phyloP scores from a whole-genome alignment of 2,113 vertebrate genomes.

The Nyctibius bracteatus region DNA sequence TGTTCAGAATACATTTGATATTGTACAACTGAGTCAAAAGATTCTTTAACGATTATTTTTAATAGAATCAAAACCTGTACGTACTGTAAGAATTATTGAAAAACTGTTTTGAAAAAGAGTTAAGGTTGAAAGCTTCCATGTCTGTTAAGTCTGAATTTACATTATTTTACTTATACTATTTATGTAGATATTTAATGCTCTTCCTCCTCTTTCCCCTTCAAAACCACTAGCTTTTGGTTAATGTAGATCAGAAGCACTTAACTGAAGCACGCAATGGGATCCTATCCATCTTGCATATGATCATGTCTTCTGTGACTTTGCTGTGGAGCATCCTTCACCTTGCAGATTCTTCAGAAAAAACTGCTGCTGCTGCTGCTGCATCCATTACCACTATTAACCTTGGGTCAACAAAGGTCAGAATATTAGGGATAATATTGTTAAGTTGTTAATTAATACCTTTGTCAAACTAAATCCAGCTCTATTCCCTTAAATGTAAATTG shows the following conservation, averaged over 20 bases:
- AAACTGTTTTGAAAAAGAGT: not conserved
- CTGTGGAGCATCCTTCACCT: constrained; percentile 93
- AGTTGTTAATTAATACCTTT: not conserved
- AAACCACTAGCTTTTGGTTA: constrained; percentile 83
- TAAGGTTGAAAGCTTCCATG: not conserved
- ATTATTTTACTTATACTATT: not conserved
- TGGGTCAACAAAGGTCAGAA: constrained; percentile 92
- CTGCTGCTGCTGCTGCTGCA: constrained; percentile 79
- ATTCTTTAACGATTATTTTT: not conserved
- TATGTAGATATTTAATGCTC: not conserved
- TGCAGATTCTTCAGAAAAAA: constrained; percentile 89
- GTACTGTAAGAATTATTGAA: not conserved
- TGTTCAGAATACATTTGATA: not conserved
- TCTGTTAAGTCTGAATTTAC: not conserved
- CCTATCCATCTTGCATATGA: constrained; percentile 94
- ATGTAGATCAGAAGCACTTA: constrained; percentile 93
- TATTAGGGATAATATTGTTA: not conserved
- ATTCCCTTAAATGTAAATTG: not conserved
- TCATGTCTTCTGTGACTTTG: constrained; percentile 95
- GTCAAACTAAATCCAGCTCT: not conserved
- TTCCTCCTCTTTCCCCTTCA: not conserved
- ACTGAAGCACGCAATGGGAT: constrained; percentile 93
- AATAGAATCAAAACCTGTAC: not conserved
- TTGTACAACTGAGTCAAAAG: not conserved
- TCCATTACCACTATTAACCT: constrained; percentile 93